These are phyloP conservation scores for Riptortus pedestris DNA, from an alignment of 1,140 invertebrate genomes.

Conservation along the genomic window DNA sequence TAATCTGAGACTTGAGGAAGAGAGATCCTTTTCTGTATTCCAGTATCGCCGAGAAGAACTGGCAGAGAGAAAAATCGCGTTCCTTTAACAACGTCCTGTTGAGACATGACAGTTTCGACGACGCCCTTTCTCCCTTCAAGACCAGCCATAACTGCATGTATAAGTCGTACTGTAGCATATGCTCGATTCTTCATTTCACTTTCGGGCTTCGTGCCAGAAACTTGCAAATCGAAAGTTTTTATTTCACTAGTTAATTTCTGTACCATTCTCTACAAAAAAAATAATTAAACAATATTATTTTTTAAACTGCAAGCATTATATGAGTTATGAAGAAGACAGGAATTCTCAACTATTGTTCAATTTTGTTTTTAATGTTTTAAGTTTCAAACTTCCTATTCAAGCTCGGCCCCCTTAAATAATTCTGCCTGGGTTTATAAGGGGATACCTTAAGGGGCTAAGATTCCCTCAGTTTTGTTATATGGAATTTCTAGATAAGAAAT, in stretches of 20 bases:
- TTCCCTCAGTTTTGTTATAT: no score
- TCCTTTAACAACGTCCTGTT: conserved; percentile 1
- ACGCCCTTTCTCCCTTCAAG: conserved; percentile 2
- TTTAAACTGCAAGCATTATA: neutral
- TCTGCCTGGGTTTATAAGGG: no score
- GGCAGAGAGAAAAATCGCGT: conserved; percentile 21
- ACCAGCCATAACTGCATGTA: conserved; percentile 11
- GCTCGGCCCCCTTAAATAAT: no score
- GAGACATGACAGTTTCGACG: conserved; percentile 7
- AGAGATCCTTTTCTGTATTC: conserved; percentile 15
- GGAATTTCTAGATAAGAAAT: no score
- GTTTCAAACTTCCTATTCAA: no score
- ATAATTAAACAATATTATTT: neutral
- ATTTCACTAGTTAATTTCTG: conserved; percentile 2
- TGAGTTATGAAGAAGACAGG: no score
- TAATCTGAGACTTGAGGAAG: no score
- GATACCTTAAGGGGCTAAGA: no score
- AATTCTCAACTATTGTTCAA: no score
- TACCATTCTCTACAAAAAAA: conserved; percentile 6
- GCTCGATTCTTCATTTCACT: conserved; percentile 18
- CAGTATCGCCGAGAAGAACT: conserved; percentile 11
- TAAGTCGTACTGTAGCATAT: conserved; percentile 2
- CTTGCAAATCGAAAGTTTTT: neutral
- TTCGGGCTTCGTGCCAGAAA: neutral
- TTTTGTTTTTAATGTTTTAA: no score